Evolutionary conservation across 2,797 vertebrate species (phyloP).

Genomic region (Sebastes dallii): DNA sequence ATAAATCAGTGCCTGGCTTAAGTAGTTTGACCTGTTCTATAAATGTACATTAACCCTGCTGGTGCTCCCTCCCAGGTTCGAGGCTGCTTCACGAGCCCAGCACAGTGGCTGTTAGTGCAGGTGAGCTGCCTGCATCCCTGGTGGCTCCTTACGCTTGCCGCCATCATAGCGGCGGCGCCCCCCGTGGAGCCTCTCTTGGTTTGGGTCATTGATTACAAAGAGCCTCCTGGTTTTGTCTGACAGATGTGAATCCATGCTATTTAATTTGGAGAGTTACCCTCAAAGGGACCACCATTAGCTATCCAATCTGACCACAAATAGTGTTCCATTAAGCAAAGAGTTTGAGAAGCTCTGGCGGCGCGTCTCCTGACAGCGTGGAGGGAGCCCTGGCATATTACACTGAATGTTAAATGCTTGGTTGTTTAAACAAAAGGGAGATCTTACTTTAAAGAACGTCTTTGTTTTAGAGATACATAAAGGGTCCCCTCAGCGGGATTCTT

Average conservation of each 20-base stretch:
- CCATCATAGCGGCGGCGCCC: slow-evolving; percentile 78
- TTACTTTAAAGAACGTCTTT: slow-evolving; percentile 82
- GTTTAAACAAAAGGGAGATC: slow-evolving; percentile 83
- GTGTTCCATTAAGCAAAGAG: slow-evolving; percentile 85
- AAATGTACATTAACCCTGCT: slow-evolving; percentile 85
- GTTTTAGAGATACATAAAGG: slow-evolving; percentile 81
- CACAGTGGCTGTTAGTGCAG: slow-evolving; percentile 79
- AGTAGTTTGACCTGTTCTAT: slow-evolving; percentile 87
- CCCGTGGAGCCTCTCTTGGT: slow-evolving; percentile 81
- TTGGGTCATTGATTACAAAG: slow-evolving; percentile 90
- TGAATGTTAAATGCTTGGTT: slow-evolving; percentile 82
- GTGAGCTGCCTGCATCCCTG: slow-evolving; percentile 82
- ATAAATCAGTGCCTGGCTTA: slow-evolving; percentile 89
- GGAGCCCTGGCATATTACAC: slow-evolving; percentile 67
- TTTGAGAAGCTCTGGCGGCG: slow-evolving; percentile 72
- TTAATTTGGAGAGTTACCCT: slow-evolving; percentile 88
- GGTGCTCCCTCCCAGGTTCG: slow-evolving; percentile 61
- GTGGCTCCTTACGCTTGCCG: slow-evolving; percentile 80
- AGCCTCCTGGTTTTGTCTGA: slow-evolving; percentile 89
- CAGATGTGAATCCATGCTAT: slow-evolving; percentile 89
- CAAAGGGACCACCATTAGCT: slow-evolving; percentile 86
- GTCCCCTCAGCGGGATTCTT: slow-evolving; percentile 76
- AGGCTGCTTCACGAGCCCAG: slow-evolving; percentile 53
- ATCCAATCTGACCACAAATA: slow-evolving; percentile 87
- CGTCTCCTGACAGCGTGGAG: slow-evolving; percentile 75